Percentiles rank a stretch among this genome's conserved stretches.
Conservation (phyloP, 1,140 invertebrate species). For the Hyles vespertilio region DNA sequence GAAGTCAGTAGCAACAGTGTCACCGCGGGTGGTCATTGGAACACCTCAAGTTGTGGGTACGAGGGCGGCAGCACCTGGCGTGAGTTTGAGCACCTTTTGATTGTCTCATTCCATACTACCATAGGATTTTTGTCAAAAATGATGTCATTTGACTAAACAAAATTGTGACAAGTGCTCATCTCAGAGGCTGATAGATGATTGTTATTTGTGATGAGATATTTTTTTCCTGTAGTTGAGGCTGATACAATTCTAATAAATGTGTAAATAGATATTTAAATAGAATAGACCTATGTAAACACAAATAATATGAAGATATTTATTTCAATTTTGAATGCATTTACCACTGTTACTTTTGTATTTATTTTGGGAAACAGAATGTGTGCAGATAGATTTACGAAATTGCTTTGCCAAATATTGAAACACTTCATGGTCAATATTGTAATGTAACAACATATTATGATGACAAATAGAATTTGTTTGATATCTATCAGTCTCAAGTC, state of each 20-base stretch:
- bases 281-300: not conserved
- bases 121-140: not conserved
- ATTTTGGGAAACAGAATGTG: no score
- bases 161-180: not conserved
- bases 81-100: constrained; percentile 72
- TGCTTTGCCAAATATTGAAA: not conserved
- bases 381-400: no score
- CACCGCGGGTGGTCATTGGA: constrained; percentile 86
- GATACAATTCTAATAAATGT: constrained; percentile 4
- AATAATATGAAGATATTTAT: no score
- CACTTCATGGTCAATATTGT: not conserved
- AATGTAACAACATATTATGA: no score
- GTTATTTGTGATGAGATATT: not conserved
- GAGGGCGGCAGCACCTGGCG: constrained; percentile 85
- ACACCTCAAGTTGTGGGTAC: constrained; percentile 87
- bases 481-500: no score
- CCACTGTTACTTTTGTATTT: no score
- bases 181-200: constrained; percentile 3
- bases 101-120: not conserved
- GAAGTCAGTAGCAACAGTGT: constrained; percentile 83
- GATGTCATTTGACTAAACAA: not conserved
- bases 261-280: not conserved
- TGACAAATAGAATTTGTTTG: no score
- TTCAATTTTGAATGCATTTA: no score
- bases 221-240: not conserved